Percentiles rank a stretch among this genome's conserved stretches.
phyloP scores from a whole-genome alignment of 2,888 invertebrate genomes.

The Tachina lurida region DNA sequence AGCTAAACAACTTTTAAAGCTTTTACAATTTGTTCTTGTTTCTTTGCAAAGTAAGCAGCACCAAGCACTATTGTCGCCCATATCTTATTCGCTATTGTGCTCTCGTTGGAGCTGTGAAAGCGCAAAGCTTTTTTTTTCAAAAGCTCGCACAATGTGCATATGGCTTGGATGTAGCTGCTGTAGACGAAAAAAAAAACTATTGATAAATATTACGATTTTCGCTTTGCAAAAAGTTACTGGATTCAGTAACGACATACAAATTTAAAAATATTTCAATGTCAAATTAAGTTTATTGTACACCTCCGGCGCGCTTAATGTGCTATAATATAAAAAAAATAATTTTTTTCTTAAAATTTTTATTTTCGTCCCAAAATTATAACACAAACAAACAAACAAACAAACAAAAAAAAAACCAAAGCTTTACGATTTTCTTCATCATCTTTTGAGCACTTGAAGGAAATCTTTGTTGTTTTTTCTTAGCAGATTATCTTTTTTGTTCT shows the following conservation, averaged over 20 bases:
- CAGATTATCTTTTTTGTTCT: background rate
- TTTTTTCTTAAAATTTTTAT: background rate
- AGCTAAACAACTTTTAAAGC: too few relatives aligned
- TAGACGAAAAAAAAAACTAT: too few relatives aligned
- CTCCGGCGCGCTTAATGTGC: constrained; percentile 15
- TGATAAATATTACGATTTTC: too few relatives aligned
- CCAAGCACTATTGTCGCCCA: too few relatives aligned
- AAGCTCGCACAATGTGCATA: too few relatives aligned
- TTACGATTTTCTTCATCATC: constrained; percentile 36
- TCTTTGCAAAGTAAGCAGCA: too few relatives aligned
- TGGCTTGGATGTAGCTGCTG: too few relatives aligned
- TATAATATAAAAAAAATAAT: constrained; percentile 11
- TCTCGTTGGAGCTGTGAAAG: too few relatives aligned
- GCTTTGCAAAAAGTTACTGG: background rate
- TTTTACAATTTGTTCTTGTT: too few relatives aligned
- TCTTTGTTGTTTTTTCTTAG: constrained; percentile 1
- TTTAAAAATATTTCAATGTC: background rate
- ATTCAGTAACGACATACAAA: too few relatives aligned
- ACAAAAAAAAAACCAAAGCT: background rate
- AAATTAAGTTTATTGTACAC: constrained; percentile 7
- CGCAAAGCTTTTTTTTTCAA: too few relatives aligned
- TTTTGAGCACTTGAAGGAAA: constrained; percentile 38
- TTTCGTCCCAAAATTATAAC: background rate
- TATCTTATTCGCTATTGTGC: too few relatives aligned
- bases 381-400: background rate